A percentile compares a stretch with the other conserved stretches of the same genome.
Conservation (phyloP, 1,140 invertebrate genomes). For the Drosophila chauvacae region DNA sequence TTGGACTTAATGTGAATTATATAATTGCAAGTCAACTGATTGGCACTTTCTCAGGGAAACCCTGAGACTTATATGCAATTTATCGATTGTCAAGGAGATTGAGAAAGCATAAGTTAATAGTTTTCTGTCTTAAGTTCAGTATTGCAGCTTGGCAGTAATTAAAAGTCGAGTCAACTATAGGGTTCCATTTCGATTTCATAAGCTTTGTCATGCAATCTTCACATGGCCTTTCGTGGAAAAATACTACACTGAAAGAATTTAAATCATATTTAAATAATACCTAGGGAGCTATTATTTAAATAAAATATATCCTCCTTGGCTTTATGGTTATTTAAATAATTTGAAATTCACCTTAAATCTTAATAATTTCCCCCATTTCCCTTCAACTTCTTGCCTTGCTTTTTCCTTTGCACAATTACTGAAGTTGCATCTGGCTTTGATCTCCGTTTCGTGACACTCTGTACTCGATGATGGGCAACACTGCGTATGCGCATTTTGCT, state of each 20-base stretch:
- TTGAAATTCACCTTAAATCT: background rate
- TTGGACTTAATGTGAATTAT: slow-evolving; percentile 32
- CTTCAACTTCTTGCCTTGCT: background rate
- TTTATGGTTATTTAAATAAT: background rate
- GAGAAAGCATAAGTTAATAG: background rate
- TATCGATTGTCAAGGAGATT: background rate
- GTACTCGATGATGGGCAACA: slow-evolving; percentile 28
- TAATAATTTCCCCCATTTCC: background rate
- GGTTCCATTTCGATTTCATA: too few relatives aligned
- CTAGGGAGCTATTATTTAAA: background rate
- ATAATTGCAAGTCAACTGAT: slow-evolving; percentile 59
- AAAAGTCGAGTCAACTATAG: background rate
- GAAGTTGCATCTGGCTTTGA: slow-evolving; percentile 18
- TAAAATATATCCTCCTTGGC: background rate
- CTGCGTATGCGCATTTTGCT: slow-evolving; percentile 55
- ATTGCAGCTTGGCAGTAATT: background rate
- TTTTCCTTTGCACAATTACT: background rate
- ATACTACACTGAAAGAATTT: background rate
- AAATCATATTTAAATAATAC: background rate
- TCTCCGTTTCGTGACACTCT: slow-evolving; percentile 12
- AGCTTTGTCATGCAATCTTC: background rate
- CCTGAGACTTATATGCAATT: background rate
- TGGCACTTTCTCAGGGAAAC: slow-evolving; percentile 28
- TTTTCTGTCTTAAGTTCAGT: background rate
- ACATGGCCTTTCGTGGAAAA: background rate